Base-by-base conservation (phyloP, 2,113 vertebrate species). In the Pterocles gutturalis region DNA sequence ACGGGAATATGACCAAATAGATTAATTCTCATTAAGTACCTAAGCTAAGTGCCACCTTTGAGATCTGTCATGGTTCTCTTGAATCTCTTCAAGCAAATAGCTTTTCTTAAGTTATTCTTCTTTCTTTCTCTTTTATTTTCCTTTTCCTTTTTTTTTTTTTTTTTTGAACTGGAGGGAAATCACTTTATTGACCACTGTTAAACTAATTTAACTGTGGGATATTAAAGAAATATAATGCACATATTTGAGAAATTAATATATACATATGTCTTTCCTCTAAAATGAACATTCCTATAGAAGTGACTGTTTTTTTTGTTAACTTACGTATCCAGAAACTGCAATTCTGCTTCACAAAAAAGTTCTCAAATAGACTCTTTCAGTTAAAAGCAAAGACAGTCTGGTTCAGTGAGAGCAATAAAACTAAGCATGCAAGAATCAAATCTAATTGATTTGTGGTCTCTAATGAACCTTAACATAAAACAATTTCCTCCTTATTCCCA, bases 371-470 rank as follows among this genome's bases (percentile, higher is more conserved):
- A n/a, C 22, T 9, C 5, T 87, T 11, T 80, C 31, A 58, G 34
- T 25, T 70, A 61, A 91, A 89, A 76, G 3, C 19, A 55, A 66
- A 73, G 26, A 45, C 7, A 65, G 12, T 41, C 48, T 80, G 20
- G 10, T 82, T 90, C 60, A 76, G 31, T 75, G 43, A 93, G 92
- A 96, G 7, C 57, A 76, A 57, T 91, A 94, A 79, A 96, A 96
- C 76, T 48, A 88, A 61, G 38, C 28, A 67, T 71, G 33, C 28
- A 62, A 86, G 64, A 89, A 91, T 49, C 31, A 80, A 85, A 45
- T 34, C 24, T 81, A 89, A 90, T 61, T 76, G 82, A 93, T 86
- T 97, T 95, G 89, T 82, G 36, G n/a, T 87, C 36, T 28, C 26
- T 80, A 94, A 86, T 93, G 51, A 87, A 88, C 31, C 61, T 71